Percentiles rank a stretch among this genome's conserved stretches.
Evolutionary conservation across 30 jellyfish, hydroid and myxozoan genomes (phyloP).

Genomic region (Catostylus mosaicus): DNA sequence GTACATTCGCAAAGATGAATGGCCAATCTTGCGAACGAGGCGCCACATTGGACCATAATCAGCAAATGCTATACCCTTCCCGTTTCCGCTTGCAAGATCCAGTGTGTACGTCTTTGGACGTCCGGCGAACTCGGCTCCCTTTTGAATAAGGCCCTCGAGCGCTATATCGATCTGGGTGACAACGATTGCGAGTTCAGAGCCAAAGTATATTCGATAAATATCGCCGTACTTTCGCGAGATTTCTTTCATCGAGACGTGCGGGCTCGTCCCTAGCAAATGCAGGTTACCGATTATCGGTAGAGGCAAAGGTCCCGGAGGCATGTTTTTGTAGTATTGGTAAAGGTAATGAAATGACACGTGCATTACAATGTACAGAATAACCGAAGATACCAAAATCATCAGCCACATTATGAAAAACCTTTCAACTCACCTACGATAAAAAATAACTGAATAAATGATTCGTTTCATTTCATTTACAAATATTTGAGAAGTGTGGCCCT

Average conservation of each 20-base stretch:
- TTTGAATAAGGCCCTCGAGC: conserved; percentile 77
- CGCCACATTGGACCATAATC: conserved; percentile 93
- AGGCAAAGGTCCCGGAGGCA: conserved; percentile 94
- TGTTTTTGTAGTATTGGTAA: conserved; percentile 32
- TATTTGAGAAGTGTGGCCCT: not conserved
- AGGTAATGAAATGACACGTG: conserved; percentile 37
- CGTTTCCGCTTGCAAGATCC: conserved; percentile 78
- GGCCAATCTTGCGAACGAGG: conserved; percentile 84
- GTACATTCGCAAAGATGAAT: conserved; percentile 77
- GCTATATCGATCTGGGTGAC: conserved; percentile 74
- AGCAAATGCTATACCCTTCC: conserved; percentile 89
- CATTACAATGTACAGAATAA: conserved; percentile 5
- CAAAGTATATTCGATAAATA: conserved; percentile 69
- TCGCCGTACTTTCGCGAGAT: conserved; percentile 77
- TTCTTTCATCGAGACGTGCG: conserved; percentile 74
- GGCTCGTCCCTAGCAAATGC: conserved; percentile 78
- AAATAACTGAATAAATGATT: too few species aligned
- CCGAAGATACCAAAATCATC: not conserved
- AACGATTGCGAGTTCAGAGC: conserved; percentile 73
- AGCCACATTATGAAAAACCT: conserved; percentile 27
- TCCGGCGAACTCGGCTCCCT: conserved; percentile 89
- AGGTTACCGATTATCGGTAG: conserved; percentile 81
- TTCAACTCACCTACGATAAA: not conserved
- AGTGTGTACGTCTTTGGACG: conserved; percentile 76
- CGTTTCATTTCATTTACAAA: too few species aligned